Base-by-base conservation (phyloP, 2,113 vertebrate genomes). In the Empidonax alnorum region DNA sequence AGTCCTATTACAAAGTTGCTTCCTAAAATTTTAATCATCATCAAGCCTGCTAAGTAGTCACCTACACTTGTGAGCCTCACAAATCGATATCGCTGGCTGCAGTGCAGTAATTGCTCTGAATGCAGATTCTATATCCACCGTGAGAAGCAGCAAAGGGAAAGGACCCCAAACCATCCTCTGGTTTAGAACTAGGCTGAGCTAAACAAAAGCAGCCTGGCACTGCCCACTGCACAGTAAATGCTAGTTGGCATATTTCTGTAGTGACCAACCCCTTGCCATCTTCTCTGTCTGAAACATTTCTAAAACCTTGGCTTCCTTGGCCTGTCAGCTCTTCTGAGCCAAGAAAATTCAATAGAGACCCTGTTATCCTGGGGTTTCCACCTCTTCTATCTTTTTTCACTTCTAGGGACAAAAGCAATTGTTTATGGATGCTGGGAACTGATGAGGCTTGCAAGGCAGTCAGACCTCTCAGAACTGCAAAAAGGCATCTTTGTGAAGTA, bases 271-370 rank as follows among this genome's bases (percentile, higher is more conserved):
- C 66, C 77, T 94, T 87, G 84, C 90, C 87, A 95, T 89, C 73
- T 71, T 85, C 87, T 92, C 68, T 35, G 66, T 56, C 62, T 72
- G 52, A 94, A 89, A 83, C 82, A 85, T 95, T 96, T 96, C 90
- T 95, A 87, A 96, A 97, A 92, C 75, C 66, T 89, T 94, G 92
- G 83, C 89, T 96, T 95, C 74, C 42, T 78, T 87, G 92, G 82
- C n/a, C 84, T 68, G 75, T 90, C 55, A 85, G 82, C 66, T 93
- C 79, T 91, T 91, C 77, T 56, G 69, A 95, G 94, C 80, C 89
- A 92, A 96, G 65, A 42, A 96, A 96, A 94, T 93, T 95, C 91
- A 97, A 95, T 31, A 93, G 94, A 95, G 85, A 89, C 59, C 83
- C 84, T 92, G 83, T 96, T 95, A 96, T 52, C 63, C 93, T 78